Percentiles rank a stretch among this genome's conserved stretches.
Evolutionary conservation across 2,888 invertebrate species (phyloP).

Genomic region (Nomada ferruginata): DNA sequence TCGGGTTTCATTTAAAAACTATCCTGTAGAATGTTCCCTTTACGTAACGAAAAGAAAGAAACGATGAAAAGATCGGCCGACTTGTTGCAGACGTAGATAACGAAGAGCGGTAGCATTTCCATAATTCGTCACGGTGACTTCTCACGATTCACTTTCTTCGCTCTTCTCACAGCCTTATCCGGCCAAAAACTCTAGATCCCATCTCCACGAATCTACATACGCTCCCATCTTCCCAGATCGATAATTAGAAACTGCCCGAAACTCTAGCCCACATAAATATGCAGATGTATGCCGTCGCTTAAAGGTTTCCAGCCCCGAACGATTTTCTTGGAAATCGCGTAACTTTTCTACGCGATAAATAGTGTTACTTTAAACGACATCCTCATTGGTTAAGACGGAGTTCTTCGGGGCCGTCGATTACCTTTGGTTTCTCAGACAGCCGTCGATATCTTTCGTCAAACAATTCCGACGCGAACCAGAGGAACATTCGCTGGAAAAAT

Average conservation of each 20-base stretch:
- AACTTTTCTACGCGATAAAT: no score
- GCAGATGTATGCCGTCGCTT: neutral
- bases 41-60: neutral
- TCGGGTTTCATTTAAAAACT: no score
- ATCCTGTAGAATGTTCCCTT: no score
- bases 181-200: conserved; percentile 9
- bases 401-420: no score
- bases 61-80: neutral
- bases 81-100: conserved; percentile 1
- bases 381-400: no score
- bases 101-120: conserved; percentile 28
- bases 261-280: neutral
- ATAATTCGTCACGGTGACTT: conserved; percentile 49
- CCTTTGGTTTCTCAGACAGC: no score
- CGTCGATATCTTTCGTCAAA: no score
- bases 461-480: no score
- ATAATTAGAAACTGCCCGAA: neutral
- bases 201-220: conserved; percentile 1
- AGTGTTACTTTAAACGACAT: no score
- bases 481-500: no score
- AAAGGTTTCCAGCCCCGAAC: neutral
- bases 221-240: neutral
- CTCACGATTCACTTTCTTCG: conserved; percentile 56
- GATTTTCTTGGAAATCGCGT: no score
- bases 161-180: conserved; percentile 47